These are phyloP conservation scores for Halcyon leucocephala DNA, from an alignment of 2,797 vertebrate species.

Conservation along the genomic window DNA sequence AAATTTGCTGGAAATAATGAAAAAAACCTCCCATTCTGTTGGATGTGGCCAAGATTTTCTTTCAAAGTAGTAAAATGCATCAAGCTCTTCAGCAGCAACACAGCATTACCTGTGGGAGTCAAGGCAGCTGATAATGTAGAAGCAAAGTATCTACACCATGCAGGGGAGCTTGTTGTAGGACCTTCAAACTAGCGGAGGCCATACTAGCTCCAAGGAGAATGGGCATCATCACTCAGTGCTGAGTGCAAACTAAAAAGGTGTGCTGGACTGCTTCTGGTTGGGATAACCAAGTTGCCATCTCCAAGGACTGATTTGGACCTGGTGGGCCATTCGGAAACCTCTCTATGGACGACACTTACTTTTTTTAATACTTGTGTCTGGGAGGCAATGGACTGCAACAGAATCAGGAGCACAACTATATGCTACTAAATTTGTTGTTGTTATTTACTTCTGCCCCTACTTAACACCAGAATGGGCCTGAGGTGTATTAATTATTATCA, in stretches of 20 bases:
- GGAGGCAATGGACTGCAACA: neutral
- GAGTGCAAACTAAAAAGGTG: neutral
- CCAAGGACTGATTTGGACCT: neutral
- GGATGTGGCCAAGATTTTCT: neutral
- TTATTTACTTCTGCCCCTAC: neutral
- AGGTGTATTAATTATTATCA: neutral
- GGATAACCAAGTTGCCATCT: neutral
- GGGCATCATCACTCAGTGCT: rapidly evolving
- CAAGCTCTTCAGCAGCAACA: neutral
- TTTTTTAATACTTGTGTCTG: neutral
- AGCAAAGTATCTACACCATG: neutral
- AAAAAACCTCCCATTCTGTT: neutral
- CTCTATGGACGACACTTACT: neutral
- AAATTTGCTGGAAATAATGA: neutral
- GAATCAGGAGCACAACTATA: neutral
- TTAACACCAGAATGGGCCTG: neutral
- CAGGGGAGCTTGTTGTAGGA: neutral
- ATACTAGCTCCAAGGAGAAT: neutral
- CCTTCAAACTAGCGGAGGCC: neutral
- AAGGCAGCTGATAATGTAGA: neutral
- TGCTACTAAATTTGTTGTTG: rapidly evolving
- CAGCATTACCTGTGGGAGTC: neutral
- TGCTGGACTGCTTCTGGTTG: neutral
- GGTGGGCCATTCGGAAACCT: neutral
- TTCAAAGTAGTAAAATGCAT: neutral